A percentile compares a stretch with the other conserved stretches of the same genome.
phyloP scores from a whole-genome alignment of 2,113 vertebrate species.

The Syngnathus typhle region DNA sequence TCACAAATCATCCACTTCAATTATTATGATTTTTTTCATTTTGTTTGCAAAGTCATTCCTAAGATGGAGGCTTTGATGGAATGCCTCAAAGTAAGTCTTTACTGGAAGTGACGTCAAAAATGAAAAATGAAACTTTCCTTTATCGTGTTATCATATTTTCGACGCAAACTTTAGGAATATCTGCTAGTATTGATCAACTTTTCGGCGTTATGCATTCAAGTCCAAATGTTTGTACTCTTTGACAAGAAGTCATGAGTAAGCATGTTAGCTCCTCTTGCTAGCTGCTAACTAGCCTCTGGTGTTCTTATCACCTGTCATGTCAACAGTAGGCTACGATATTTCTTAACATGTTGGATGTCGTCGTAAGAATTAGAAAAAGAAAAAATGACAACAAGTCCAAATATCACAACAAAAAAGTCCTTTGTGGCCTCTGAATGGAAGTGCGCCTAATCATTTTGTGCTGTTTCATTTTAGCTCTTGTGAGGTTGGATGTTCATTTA shows the following conservation, averaged over 20 bases:
- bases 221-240: not conserved
- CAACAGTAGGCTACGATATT: not conserved
- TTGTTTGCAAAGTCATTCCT: constrained; percentile 45
- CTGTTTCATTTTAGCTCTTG: no score
- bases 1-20: constrained; percentile 49
- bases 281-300: not conserved
- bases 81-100: constrained; percentile 25
- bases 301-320: not conserved
- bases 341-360: no score
- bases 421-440: no score
- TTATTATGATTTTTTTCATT: not conserved
- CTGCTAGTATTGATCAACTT: not conserved
- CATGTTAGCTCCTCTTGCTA: not conserved
- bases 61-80: constrained; percentile 10
- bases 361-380: no score
- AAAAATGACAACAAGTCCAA: no score
- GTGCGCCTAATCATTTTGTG: no score
- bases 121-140: not conserved
- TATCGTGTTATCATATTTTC: not conserved
- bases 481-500: not conserved
- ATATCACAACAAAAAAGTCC: no score
- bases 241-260: not conserved
- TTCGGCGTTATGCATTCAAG: not conserved
- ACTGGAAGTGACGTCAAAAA: constrained; percentile 5
- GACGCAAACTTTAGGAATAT: not conserved